phyloP scores from a whole-genome alignment of 2,888 invertebrate species.

The Chaitophorus viminalis region DNA sequence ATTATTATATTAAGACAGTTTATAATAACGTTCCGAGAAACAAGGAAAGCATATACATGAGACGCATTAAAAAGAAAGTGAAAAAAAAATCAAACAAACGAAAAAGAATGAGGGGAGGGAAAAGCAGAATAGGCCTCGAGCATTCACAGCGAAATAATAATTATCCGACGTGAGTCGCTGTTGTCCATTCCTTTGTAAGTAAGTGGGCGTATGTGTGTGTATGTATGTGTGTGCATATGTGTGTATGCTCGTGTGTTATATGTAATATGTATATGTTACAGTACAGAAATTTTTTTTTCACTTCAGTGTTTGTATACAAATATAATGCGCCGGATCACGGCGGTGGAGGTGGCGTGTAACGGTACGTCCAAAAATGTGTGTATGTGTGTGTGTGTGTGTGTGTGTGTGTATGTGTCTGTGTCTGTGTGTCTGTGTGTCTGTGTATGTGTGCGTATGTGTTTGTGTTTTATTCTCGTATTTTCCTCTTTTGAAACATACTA shows the following conservation, averaged over 20 bases:
- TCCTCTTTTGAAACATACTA: neutral
- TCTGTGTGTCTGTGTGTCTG: neutral
- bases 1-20: neutral
- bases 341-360: neutral
- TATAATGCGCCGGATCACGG: neutral
- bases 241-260: neutral
- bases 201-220: neutral
- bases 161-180: constrained; percentile 18
- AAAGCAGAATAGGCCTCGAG: neutral
- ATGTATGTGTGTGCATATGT: neutral
- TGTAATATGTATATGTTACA: neutral
- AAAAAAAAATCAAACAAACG: neutral
- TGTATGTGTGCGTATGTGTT: neutral
- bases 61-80: constrained; percentile 9
- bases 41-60: neutral
- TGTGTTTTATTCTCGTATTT: neutral
- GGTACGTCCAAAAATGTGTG: neutral
- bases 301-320: neutral
- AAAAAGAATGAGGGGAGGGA: neutral
- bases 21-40: neutral
- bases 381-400: neutral
- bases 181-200: constrained; percentile 20
- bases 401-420: neutral
- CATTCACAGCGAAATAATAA: constrained; percentile 39
- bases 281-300: neutral